Evolutionary conservation across 2,888 invertebrate species (phyloP).

Genomic region (Stenodema calcarata): DNA sequence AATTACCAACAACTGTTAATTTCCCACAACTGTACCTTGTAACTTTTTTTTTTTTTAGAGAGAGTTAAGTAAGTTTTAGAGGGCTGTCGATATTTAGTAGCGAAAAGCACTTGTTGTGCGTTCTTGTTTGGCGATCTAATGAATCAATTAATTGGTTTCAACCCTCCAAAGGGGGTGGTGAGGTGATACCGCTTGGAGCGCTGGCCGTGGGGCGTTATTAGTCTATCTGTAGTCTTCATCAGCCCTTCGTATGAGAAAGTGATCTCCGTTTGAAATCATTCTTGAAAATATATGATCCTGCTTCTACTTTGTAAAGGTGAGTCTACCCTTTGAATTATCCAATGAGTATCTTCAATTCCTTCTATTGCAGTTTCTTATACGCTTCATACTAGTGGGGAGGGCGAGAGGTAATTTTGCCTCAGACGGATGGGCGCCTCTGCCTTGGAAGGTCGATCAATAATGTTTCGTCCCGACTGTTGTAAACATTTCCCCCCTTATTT

Average conservation of each 20-base stretch:
- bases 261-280: background rate
- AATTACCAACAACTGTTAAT: too few relatives aligned
- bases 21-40: too few relatives aligned
- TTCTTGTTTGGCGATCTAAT: background rate
- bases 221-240: too few relatives aligned
- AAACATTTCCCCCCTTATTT: background rate
- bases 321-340: background rate
- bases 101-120: too few relatives aligned
- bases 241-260: background rate
- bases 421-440: constrained; percentile 1
- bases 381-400: background rate
- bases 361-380: background rate
- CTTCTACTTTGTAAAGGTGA: background rate
- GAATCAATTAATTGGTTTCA: constrained; percentile 5
- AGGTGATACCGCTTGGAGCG: background rate
- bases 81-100: too few relatives aligned
- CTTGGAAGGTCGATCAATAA: constrained; percentile 19
- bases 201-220: constrained; percentile 9
- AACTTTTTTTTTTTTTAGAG: too few relatives aligned
- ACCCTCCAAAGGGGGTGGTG: background rate
- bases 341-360: background rate
- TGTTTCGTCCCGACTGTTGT: constrained; percentile 9
- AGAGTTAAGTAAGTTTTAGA: too few relatives aligned
- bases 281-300: background rate
- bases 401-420: background rate